Evolutionary conservation across 1,140 invertebrate genomes (phyloP), one percentile per base, ranked within the genome.

Genomic region (Drosophila kikkawai): DNA sequence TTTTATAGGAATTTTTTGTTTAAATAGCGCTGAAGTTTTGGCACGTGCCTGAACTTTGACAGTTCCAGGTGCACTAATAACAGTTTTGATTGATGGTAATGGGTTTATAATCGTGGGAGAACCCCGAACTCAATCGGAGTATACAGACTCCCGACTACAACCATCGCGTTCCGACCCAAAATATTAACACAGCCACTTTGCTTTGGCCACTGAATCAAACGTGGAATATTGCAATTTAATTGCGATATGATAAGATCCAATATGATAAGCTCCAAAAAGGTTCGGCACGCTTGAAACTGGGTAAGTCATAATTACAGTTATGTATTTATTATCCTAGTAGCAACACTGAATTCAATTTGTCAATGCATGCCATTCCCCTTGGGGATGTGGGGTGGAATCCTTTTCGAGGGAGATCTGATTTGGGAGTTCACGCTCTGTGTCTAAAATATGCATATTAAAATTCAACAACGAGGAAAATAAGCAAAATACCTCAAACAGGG

Each of bases 401-500:
- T 8, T 36, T 36, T 19, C 3, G 36, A 13, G 3, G 32, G 32
- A 19, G 50, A 19, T 17, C 32, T 13, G 32, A 17, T 29, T 0
- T 32, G 5, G 4, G 26, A 50, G 13, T 29, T 51, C 26, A 51
- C 4, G 8, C 26, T n/a, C 22, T 9, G 26, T 29, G 2, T 50
- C 50, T 7, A 53, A 51, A 26, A 63, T 78, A 78, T 69, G 64
- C 68, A 78, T 79, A 79, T 83, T 76, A 51, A 79, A 79, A 79
- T 79, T 45, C 44, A n/a, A 51, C 26, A 69, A 11, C 34, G 22
- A 34, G n/a, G 15, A 44, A 75, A 59, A 51, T 65, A 83, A 79
- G 76, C 63, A 60, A 76, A 56, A 55, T 70, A 45, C 68, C 78
- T 64, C 17, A 64, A 44, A 41, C 17, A 63, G 34, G 9, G 42